phyloP scores from a whole-genome alignment of 2,888 invertebrate species.

The Cosmopolites sordidus region DNA sequence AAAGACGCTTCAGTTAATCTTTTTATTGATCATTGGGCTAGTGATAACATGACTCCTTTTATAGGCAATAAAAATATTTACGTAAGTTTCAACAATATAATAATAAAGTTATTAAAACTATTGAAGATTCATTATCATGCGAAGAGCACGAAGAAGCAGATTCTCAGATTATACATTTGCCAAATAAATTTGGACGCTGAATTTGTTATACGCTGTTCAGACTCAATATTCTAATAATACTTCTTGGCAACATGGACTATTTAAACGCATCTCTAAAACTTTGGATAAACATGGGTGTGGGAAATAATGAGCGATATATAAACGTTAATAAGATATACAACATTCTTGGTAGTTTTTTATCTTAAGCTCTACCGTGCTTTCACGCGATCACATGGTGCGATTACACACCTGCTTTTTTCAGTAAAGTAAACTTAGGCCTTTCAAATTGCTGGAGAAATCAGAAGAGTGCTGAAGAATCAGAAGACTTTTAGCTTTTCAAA shows the following conservation, averaged over 20 bases:
- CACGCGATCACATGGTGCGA: constrained; percentile 35
- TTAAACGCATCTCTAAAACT: constrained; percentile 14
- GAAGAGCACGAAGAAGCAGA: constrained; percentile 8
- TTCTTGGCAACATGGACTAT: constrained; percentile 6
- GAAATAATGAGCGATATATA: constrained; percentile 17
- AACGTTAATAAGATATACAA: constrained; percentile 30
- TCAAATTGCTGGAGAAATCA: not conserved
- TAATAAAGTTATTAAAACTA: constrained; percentile 7
- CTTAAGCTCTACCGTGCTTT: constrained; percentile 31
- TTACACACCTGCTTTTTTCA: constrained; percentile 31
- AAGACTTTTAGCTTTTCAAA: too few species aligned
- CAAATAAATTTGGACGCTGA: constrained; percentile 2
- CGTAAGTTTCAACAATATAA: constrained; percentile 3
- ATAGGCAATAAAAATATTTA: constrained; percentile 11
- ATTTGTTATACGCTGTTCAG: constrained; percentile 6
- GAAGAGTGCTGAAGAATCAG: too few species aligned
- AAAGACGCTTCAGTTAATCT: constrained; percentile 11
- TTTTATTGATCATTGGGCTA: constrained; percentile 13
- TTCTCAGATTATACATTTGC: too few species aligned
- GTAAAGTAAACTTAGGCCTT: constrained; percentile 4
- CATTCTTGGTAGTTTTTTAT: constrained; percentile 31
- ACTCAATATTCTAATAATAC: constrained; percentile 5
- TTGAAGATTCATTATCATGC: constrained; percentile 6
- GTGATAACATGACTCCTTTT: constrained; percentile 8
- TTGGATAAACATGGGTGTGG: constrained; percentile 10